These are phyloP conservation scores for Uloborus diversus DNA, from an alignment of 1,140 invertebrate species.

Conservation along the genomic window DNA sequence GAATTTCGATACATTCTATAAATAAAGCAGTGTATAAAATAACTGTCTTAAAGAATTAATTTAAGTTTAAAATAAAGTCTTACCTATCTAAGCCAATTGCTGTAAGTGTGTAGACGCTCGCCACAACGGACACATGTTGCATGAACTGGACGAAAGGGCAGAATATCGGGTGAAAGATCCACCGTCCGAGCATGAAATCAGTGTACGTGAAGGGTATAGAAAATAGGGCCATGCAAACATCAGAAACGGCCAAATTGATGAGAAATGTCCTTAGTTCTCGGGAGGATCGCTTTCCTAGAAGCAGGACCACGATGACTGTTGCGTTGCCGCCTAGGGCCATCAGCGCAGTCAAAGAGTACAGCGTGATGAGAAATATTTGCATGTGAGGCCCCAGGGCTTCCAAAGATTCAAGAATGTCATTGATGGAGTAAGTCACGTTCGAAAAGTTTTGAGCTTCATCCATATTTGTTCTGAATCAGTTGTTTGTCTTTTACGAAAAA, in stretches of 20 bases:
- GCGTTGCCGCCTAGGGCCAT: conserved; percentile 64
- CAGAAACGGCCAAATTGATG: conserved; percentile 66
- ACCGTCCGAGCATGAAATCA: conserved; percentile 65
- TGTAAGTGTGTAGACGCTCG: conserved; percentile 66
- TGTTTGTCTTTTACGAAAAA: too few species aligned
- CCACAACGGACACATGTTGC: conserved; percentile 65
- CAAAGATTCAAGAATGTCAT: conserved; percentile 22
- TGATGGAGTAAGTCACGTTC: conserved; percentile 2
- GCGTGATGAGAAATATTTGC: conserved; percentile 63
- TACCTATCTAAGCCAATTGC: conserved; percentile 67
- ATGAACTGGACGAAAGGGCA: conserved; percentile 66
- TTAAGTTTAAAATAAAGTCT: conserved; percentile 50
- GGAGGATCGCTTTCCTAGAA: conserved; percentile 63
- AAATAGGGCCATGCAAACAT: conserved; percentile 66
- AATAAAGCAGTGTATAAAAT: too few species aligned
- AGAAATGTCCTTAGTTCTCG: conserved; percentile 65
- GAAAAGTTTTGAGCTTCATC: neutral
- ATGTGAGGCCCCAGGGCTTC: conserved; percentile 54
- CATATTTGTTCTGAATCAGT: neutral
- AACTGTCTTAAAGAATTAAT: too few species aligned
- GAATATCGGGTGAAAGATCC: conserved; percentile 65
- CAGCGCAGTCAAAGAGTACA: conserved; percentile 65
- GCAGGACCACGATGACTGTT: conserved; percentile 64
- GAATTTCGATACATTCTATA: too few species aligned
- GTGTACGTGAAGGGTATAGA: conserved; percentile 68